Evolutionary conservation across 1,140 invertebrate species (phyloP), one percentile per base, ranked within the genome.

Genomic region (Agrypnia vestita): DNA sequence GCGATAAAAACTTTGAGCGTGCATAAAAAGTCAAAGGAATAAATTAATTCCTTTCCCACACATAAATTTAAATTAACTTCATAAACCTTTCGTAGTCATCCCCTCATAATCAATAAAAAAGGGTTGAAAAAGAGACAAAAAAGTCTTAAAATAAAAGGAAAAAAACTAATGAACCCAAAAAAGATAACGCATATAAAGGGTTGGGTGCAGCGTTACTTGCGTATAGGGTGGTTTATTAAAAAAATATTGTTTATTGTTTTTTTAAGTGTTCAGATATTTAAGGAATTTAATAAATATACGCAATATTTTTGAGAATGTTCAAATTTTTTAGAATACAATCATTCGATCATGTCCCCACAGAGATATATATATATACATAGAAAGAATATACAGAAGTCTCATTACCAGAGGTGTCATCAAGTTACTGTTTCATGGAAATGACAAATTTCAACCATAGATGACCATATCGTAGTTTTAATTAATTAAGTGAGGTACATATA

Each of bases 11-110:
- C 43, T 15, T 53, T 47, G 21, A 78, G 51, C 76, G 55, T 19
- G 64, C 47, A 69, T 46, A 79, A 73, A 79, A 72, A 72, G 44
- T 17, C 61, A 3, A 75, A 12, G 35, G 59, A 69, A 75, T 80
- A 82, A 82, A 82, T 82, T 82, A 82, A 82, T 82, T 82, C 75
- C 81, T 82, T 82, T 82, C 81, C 81, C 81, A 82, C 81, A 78
- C 81, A 82, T 82, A 82, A 82, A 82, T 82, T 82, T 82, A 82
- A 82, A 82, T 82, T 82, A 82, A 82, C 81, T 78, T 78, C 81
- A 82, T 82, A 82, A 82, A 82, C 78, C 81, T 82, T 82, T 80
- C 81, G 73, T 78, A 82, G 81, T 78, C 81, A 80, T 80, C 78
- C 81, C 75, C 64, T 69, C 35, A 67, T 76, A 78, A 79, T 82